These are phyloP conservation scores for Abrostola triplasia DNA, from an alignment of 2,888 invertebrate species.

Conservation along the genomic window DNA sequence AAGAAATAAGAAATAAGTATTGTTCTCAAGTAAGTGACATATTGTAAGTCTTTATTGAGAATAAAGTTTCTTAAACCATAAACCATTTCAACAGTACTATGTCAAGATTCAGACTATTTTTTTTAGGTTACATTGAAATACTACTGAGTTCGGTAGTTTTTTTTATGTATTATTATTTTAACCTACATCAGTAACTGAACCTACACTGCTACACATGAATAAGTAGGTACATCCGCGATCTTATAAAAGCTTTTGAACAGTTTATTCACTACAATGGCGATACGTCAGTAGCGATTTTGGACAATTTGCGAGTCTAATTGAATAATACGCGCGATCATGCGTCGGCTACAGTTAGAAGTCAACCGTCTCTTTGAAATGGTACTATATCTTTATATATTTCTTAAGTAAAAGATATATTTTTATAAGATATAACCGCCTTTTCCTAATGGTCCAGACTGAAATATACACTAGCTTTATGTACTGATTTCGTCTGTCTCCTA, in stretches of 20 bases:
- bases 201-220: background rate
- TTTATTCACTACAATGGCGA: conserved; percentile 67
- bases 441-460: too few species aligned
- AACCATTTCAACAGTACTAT: too few species aligned
- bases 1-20: too few species aligned
- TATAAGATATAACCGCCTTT: background rate
- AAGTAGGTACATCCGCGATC: conserved; percentile 45
- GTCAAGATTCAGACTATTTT: too few species aligned
- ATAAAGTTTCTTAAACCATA: too few species aligned
- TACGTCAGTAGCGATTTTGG: conserved; percentile 66
- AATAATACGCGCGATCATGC: conserved; percentile 62
- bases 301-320: conserved; percentile 69
- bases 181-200: background rate
- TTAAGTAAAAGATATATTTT: background rate
- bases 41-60: too few species aligned
- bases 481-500: too few species aligned
- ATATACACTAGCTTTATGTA: too few species aligned
- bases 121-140: too few species aligned
- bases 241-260: conserved; percentile 30
- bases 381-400: background rate
- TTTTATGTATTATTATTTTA: too few species aligned
- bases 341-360: conserved; percentile 18
- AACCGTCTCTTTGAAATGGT: conserved; percentile 17
- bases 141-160: too few species aligned
- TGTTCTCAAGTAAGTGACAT: too few species aligned